Conservation (phyloP, 2,113 vertebrate species). For the Eleginops maclovinus region DNA sequence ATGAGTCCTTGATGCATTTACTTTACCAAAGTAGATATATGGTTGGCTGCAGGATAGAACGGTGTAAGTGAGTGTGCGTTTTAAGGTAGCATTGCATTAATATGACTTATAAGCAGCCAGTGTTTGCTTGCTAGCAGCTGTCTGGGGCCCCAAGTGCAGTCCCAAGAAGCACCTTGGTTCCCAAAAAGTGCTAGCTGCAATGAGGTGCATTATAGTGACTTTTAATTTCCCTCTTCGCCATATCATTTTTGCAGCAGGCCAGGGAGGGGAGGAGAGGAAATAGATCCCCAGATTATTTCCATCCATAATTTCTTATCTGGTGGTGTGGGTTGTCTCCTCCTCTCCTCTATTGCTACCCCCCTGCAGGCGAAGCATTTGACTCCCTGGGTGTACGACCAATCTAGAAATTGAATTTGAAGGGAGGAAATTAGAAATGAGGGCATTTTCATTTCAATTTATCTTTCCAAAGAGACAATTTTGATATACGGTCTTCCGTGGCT, state of each 20-base stretch:
- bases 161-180: slow-evolving; percentile 55
- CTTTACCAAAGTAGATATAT: not conserved
- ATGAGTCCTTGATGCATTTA: not conserved
- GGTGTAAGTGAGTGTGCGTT: slow-evolving; percentile 37
- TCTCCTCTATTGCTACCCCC: slow-evolving; percentile 42
- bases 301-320: slow-evolving; percentile 79
- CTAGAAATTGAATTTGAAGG: slow-evolving; percentile 76
- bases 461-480: slow-evolving; percentile 59
- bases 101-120: slow-evolving; percentile 60
- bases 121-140: slow-evolving; percentile 58
- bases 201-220: slow-evolving; percentile 65
- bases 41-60: slow-evolving; percentile 29
- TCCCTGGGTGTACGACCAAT: slow-evolving; percentile 67
- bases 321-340: slow-evolving; percentile 43
- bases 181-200: slow-evolving; percentile 72
- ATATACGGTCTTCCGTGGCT: slow-evolving; percentile 29
- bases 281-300: slow-evolving; percentile 76
- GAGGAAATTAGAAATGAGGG: slow-evolving; percentile 73
- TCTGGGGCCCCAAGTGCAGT: slow-evolving; percentile 55
- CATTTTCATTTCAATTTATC: slow-evolving; percentile 75
- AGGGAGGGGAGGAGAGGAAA: slow-evolving; percentile 59
- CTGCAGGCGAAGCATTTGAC: slow-evolving; percentile 56
- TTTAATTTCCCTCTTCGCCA: slow-evolving; percentile 77
- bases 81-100: slow-evolving; percentile 74
- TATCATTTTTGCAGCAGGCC: slow-evolving; percentile 70